Conservation (phyloP, 2,113 vertebrate species). For the Potamarius usumacintae region DNA sequence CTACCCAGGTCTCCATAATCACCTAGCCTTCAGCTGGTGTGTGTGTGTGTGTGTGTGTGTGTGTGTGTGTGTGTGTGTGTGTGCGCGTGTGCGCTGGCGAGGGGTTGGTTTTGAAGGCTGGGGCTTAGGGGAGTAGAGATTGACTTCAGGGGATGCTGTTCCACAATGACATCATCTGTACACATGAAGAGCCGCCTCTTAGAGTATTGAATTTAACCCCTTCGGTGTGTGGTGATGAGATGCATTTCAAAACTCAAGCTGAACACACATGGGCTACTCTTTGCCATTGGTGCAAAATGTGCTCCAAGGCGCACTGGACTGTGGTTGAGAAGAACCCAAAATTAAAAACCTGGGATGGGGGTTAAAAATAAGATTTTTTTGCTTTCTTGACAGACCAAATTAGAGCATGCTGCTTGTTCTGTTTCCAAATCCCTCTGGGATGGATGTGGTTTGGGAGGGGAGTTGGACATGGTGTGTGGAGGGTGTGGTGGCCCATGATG, state of each 20-base stretch:
- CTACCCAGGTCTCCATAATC: constrained; percentile 40
- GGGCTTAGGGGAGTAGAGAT: neutral
- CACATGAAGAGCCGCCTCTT: neutral
- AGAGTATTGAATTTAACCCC: constrained; percentile 21
- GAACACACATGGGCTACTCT: neutral
- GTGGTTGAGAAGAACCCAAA: constrained; percentile 1
- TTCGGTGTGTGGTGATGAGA: neutral
- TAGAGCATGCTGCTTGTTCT: constrained; percentile 40
- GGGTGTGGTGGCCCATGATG: neutral
- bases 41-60: constrained; percentile 1
- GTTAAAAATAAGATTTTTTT: constrained; percentile 49
- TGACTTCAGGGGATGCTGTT: constrained; percentile 26
- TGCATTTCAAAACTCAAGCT: neutral
- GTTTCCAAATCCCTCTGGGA: constrained; percentile 25
- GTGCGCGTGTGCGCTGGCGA: constrained; percentile 3
- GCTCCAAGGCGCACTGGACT: neutral
- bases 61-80: neutral
- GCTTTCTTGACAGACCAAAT: constrained; percentile 27
- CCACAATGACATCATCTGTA: constrained; percentile 44
- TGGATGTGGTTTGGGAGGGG: constrained; percentile 47
- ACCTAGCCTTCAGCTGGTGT: constrained; percentile 39
- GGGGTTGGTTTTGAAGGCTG: neutral
- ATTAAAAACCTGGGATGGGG: constrained; percentile 43
- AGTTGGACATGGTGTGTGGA: constrained; percentile 27
- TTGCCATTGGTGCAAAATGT: neutral